A percentile compares a stretch with the other conserved stretches of the same genome.
phyloP scores from a whole-genome alignment of 2,113 vertebrate species.

The Gymnocephalus cernua region DNA sequence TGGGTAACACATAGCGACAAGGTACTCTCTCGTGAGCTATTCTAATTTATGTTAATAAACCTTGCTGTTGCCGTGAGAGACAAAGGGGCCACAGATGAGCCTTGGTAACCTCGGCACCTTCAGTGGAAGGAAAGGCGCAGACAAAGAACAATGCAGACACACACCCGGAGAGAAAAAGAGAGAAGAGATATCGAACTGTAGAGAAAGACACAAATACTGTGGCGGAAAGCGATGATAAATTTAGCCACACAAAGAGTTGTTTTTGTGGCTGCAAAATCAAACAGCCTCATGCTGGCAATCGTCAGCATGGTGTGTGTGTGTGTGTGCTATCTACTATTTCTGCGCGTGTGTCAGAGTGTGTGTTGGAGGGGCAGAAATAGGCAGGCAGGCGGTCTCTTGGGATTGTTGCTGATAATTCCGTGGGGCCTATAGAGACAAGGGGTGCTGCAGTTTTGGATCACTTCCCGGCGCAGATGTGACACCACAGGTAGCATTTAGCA shows the following conservation, averaged over 20 bases:
- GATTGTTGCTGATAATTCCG: conserved; percentile 68
- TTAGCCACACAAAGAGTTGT: conserved; percentile 79
- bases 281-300: conserved; percentile 74
- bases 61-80: conserved; percentile 83
- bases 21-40: conserved; percentile 84
- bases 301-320: conserved; percentile 61
- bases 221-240: conserved; percentile 78
- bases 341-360: conserved; percentile 45
- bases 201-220: conserved; percentile 73
- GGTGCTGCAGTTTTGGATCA: conserved; percentile 74
- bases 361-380: conserved; percentile 65
- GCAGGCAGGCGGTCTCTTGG: conserved; percentile 63
- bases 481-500: conserved; percentile 80
- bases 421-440: conserved; percentile 55
- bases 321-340: conserved; percentile 65
- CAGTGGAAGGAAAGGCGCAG: conserved; percentile 66
- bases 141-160: conserved; percentile 73
- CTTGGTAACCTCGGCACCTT: conserved; percentile 81
- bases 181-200: conserved; percentile 71
- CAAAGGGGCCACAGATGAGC: conserved; percentile 84
- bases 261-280: conserved; percentile 80
- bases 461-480: conserved; percentile 79
- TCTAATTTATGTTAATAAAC: conserved; percentile 88
- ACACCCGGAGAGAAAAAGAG: conserved; percentile 25
- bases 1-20: conserved; percentile 84